Conservation (phyloP, 1,140 invertebrate genomes). For the Pseudoatta argentina region DNA sequence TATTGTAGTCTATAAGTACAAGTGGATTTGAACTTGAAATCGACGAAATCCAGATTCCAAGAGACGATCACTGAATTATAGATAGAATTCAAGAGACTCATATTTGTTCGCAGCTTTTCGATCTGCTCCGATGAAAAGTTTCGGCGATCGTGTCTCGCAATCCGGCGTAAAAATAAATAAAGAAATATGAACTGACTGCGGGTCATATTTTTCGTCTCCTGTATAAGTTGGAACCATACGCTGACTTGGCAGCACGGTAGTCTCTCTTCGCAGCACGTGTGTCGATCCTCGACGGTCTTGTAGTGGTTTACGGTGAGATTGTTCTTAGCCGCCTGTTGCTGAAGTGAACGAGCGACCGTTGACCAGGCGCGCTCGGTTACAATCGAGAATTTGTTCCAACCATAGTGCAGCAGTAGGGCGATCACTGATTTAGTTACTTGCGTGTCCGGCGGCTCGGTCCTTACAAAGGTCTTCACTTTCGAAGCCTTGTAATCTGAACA, state of each 20-base stretch:
- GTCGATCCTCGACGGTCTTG: slow-evolving; percentile 89
- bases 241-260: slow-evolving; percentile 90
- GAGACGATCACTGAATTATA: slow-evolving; percentile 17
- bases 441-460: slow-evolving; percentile 97
- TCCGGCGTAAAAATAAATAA: background rate
- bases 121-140: background rate
- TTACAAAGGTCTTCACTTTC: slow-evolving; percentile 95
- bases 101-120: background rate
- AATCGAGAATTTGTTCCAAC: slow-evolving; percentile 97
- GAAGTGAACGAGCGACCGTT: slow-evolving; percentile 92
- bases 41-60: background rate
- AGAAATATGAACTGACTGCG: slow-evolving; percentile 90
- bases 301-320: slow-evolving; percentile 94
- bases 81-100: background rate
- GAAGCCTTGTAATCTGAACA: slow-evolving; percentile 96
- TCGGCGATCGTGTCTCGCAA: background rate
- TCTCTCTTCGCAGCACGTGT: slow-evolving; percentile 92
- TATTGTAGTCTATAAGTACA: background rate
- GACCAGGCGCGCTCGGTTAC: slow-evolving; percentile 94
- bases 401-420: slow-evolving; percentile 94
- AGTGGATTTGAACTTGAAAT: background rate
- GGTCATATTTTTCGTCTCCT: slow-evolving; percentile 95
- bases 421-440: slow-evolving; percentile 98
- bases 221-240: slow-evolving; percentile 94
- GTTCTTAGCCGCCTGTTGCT: slow-evolving; percentile 89